phyloP scores from a whole-genome alignment of 2,797 vertebrate species.

The Mergus octosetaceus region DNA sequence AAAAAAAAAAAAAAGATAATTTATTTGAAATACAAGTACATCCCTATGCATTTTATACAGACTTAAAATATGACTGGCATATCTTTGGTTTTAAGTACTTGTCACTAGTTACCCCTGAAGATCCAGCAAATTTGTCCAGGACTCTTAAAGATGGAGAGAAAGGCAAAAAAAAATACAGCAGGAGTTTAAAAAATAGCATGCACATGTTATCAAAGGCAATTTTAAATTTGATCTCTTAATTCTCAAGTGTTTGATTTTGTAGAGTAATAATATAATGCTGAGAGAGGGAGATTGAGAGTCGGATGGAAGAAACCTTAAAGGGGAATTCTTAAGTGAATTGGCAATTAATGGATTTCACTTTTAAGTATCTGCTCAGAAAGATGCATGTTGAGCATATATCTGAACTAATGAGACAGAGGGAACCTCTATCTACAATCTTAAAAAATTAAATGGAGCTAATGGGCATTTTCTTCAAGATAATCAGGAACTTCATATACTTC shows the following conservation, averaged over 20 bases:
- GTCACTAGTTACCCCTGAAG: neutral
- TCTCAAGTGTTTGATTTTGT: neutral
- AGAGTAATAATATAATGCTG: neutral
- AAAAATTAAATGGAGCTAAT: conserved; percentile 10
- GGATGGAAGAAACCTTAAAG: conserved; percentile 6
- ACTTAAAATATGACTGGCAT: neutral
- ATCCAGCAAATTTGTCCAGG: neutral
- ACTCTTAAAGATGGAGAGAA: neutral
- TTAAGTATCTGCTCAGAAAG: conserved; percentile 17
- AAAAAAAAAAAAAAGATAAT: neutral
- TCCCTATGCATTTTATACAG: neutral
- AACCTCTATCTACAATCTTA: neutral
- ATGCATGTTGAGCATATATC: neutral
- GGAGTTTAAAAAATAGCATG: neutral
- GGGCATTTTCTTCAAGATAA: neutral
- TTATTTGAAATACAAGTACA: neutral
- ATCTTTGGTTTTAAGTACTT: neutral
- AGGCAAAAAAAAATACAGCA: neutral
- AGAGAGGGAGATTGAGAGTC: neutral
- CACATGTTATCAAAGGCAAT: neutral
- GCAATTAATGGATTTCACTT: conserved; percentile 22
- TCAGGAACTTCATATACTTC: neutral
- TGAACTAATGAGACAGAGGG: neutral
- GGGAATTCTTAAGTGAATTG: neutral
- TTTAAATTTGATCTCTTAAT: neutral